Percentiles rank a stretch among this genome's conserved stretches.
These are phyloP conservation scores for Pangasius larnaudii DNA, from an alignment of 2,797 vertebrate species.

Conservation along the genomic window DNA sequence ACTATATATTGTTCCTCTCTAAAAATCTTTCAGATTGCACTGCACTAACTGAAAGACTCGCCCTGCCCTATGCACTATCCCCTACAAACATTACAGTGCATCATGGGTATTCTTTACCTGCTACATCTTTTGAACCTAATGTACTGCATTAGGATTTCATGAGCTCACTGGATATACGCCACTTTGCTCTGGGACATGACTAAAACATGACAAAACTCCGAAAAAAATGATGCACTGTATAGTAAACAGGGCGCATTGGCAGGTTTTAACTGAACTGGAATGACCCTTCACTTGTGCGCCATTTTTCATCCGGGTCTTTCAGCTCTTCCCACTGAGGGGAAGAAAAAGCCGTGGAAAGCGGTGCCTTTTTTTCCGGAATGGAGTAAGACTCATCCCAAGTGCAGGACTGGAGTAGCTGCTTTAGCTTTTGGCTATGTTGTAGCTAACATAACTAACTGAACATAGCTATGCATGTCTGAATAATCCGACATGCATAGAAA, in stretches of 20 bases:
- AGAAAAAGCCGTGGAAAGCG: not conserved
- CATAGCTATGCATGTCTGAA: not conserved
- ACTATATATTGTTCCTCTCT: not conserved
- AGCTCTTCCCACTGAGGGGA: not conserved
- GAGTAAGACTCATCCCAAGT: not conserved
- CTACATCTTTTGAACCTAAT: not conserved
- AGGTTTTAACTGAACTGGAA: not conserved
- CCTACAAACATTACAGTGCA: not conserved
- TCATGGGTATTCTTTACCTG: slow-evolving; percentile 11
- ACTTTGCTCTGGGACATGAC: not conserved
- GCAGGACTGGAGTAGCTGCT: not conserved
- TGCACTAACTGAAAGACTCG: no score
- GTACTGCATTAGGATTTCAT: not conserved
- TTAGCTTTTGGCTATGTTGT: not conserved
- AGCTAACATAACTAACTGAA: not conserved
- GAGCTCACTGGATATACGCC: not conserved
- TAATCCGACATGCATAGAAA: not conserved
- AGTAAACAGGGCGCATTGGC: not conserved
- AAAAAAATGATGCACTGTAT: not conserved
- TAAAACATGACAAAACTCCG: not conserved
- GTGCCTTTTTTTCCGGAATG: not conserved
- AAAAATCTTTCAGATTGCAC: not conserved
- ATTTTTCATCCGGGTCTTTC: slow-evolving; percentile 24
- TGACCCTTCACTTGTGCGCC: not conserved
- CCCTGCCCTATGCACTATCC: not conserved